phyloP scores from a whole-genome alignment of 2,888 invertebrate species.

The Acanthacorydalis orientalis region DNA sequence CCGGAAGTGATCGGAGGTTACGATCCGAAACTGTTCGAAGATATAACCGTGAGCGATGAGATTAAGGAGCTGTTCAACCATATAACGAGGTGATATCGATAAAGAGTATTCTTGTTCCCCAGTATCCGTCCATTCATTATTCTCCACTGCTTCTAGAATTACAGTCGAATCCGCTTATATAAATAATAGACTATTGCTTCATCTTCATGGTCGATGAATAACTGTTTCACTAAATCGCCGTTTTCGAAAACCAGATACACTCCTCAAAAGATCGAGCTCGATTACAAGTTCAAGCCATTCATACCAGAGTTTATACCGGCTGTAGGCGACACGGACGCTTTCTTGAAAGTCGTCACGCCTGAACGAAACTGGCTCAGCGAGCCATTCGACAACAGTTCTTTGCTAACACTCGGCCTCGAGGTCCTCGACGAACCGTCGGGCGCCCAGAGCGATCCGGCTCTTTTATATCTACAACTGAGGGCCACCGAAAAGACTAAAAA shows the following conservation, averaged over 20 bases:
- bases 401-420: slow-evolving; percentile 39
- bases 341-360: slow-evolving; percentile 82
- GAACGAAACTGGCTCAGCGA: slow-evolving; percentile 31
- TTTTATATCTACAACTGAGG: slow-evolving; percentile 79
- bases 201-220: too few species aligned
- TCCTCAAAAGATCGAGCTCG: slow-evolving; percentile 79
- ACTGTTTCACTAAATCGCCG: too few species aligned
- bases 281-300: slow-evolving; percentile 82
- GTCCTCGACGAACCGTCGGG: slow-evolving; percentile 92
- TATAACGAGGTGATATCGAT: slow-evolving; percentile 56
- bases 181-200: too few species aligned
- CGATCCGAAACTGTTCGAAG: slow-evolving; percentile 69
- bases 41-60: slow-evolving; percentile 65
- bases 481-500: slow-evolving; percentile 38
- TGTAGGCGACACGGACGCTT: slow-evolving; percentile 97
- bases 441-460: slow-evolving; percentile 88
- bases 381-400: slow-evolving; percentile 13
- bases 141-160: not conserved
- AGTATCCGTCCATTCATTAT: not conserved
- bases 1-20: slow-evolving; percentile 36
- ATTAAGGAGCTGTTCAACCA: slow-evolving; percentile 86
- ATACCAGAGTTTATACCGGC: slow-evolving; percentile 95
- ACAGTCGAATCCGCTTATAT: too few species aligned
- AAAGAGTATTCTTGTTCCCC: not conserved
- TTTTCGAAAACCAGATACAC: slow-evolving; percentile 49